Conservation (phyloP, 2,113 vertebrate species). For the Felis catus region F.catus_Fca126_mat1.0 CM031416.1:15375001-15375500, state of each 20-base stretch:
- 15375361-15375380: too few species aligned
- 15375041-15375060: neutral
- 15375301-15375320: too few species aligned
- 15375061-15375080: neutral
- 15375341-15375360: too few species aligned
- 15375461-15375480: neutral
- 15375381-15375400: too few species aligned
- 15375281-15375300: too few species aligned
- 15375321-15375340: too few species aligned
- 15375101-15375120: neutral
- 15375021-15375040: neutral
- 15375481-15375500: neutral
- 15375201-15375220: neutral
- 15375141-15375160: neutral
- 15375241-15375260: neutral
- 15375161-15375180: neutral
- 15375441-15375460: neutral
- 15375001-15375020: neutral
- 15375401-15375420: too few species aligned
- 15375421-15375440: neutral
- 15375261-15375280: too few species aligned
- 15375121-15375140: neutral
- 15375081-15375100: neutral
- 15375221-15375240: neutral
- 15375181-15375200: neutral